Percentiles rank a stretch among this genome's conserved stretches.
These are phyloP conservation scores for Virgularia gustaviana DNA, from an alignment of 92 coral and sea anemone genomes.

Conservation along the genomic window DNA sequence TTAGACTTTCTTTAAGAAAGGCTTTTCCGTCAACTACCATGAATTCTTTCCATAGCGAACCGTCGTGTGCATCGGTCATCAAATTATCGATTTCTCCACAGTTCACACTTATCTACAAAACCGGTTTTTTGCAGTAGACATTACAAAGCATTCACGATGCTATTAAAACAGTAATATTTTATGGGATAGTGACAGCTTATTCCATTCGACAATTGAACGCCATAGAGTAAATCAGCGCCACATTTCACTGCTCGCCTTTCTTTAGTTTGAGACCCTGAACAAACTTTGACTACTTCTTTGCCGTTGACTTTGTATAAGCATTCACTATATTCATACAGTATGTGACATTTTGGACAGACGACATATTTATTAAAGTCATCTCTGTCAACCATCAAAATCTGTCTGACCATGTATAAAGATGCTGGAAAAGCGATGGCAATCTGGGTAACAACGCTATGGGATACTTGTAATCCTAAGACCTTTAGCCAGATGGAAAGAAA, in stretches of 20 bases:
- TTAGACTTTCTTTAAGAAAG: constrained; percentile 31
- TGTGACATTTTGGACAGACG: constrained; percentile 46
- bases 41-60: constrained; percentile 47
- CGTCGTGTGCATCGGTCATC: constrained; percentile 49
- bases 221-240: not conserved
- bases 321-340: constrained; percentile 18
- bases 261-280: constrained; percentile 8
- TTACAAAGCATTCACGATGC: constrained; percentile 28
- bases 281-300: constrained; percentile 23
- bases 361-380: too few relatives aligned
- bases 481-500: too few relatives aligned
- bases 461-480: too few relatives aligned
- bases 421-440: too few relatives aligned
- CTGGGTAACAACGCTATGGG: too few relatives aligned
- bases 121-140: constrained; percentile 10
- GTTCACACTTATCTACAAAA: constrained; percentile 28
- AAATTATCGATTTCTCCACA: constrained; percentile 34
- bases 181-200: constrained; percentile 28
- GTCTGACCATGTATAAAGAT: too few relatives aligned
- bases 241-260: constrained; percentile 5
- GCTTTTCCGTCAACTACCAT: constrained; percentile 7
- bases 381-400: too few relatives aligned
- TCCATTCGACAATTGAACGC: constrained; percentile 23
- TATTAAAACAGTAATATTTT: constrained; percentile 32
- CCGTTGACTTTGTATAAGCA: constrained; percentile 11